Evolutionary conservation across 1,140 invertebrate species (phyloP).

Genomic region (Aphidius gifuensis): DNA sequence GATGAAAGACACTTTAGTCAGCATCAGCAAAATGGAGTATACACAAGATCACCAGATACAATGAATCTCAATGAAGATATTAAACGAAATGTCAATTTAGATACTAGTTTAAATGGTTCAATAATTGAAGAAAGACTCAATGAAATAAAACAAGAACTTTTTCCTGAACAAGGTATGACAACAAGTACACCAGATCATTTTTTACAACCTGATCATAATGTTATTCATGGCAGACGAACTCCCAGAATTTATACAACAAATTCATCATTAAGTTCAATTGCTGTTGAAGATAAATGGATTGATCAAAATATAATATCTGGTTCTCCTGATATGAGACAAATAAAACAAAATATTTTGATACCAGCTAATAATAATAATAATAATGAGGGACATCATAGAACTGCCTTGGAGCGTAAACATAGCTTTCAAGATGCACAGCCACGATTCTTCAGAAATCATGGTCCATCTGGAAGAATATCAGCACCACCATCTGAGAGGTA

Average conservation of each 20-base stretch:
- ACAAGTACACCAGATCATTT: conserved; percentile 47
- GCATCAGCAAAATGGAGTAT: conserved; percentile 50
- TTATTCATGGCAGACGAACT: conserved; percentile 25
- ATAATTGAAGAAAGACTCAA: conserved; percentile 45
- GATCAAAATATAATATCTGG: conserved; percentile 38
- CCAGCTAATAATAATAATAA: too few relatives aligned
- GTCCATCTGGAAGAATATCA: conserved; percentile 44
- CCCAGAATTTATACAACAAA: conserved; percentile 37
- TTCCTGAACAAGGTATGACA: conserved; percentile 41
- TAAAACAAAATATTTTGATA: conserved; percentile 23
- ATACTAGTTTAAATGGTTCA: conserved; percentile 44
- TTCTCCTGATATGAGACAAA: conserved; percentile 34
- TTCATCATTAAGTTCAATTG: conserved; percentile 39
- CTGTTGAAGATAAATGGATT: conserved; percentile 39
- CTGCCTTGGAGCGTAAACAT: conserved; percentile 45
- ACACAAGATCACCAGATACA: conserved; percentile 47
- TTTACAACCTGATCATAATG: conserved; percentile 31
- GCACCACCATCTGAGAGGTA: conserved; percentile 45
- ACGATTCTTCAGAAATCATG: conserved; percentile 43
- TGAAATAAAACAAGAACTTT: conserved; percentile 48
- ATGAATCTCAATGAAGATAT: conserved; percentile 51
- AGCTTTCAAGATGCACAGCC: conserved; percentile 44
- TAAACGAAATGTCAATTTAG: conserved; percentile 46
- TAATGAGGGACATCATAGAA: conserved; percentile 30
- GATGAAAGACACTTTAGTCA: conserved; percentile 45